These are phyloP conservation scores for Astyanax mexicanus DNA, from an alignment of 2,797 vertebrate genomes.

Conservation along the genomic window DNA sequence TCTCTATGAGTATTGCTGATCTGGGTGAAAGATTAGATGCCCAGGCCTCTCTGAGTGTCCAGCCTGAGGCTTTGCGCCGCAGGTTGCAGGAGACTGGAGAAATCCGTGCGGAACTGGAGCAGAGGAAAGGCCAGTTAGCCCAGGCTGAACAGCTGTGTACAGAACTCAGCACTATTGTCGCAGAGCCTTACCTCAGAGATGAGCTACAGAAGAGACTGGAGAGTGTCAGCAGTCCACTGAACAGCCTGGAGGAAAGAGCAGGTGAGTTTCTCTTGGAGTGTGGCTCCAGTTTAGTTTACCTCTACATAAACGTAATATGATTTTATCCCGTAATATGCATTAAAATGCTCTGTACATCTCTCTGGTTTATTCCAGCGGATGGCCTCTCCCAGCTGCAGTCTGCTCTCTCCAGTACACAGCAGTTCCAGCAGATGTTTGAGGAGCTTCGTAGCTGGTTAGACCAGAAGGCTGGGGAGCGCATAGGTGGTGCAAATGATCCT, in stretches of 20 bases:
- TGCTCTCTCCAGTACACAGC: constrained; percentile 94
- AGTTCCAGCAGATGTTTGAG: constrained; percentile 99
- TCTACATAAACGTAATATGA: background rate
- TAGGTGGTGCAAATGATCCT: constrained; percentile 69
- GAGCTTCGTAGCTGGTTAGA: constrained; percentile 94
- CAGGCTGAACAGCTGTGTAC: constrained; percentile 88
- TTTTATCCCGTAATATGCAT: background rate
- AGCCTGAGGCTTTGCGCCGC: constrained; percentile 90
- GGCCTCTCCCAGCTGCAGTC: constrained; percentile 94
- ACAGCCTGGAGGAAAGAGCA: constrained; percentile 92
- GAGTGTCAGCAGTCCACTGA: constrained; percentile 88
- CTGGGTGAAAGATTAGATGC: constrained; percentile 85
- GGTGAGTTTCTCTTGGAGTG: constrained; percentile 73
- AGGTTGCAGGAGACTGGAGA: constrained; percentile 95
- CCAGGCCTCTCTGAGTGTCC: constrained; percentile 89
- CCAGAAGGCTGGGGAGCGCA: constrained; percentile 77
- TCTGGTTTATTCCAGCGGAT: constrained; percentile 80
- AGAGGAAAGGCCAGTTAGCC: constrained; percentile 80
- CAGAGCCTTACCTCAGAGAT: constrained; percentile 95
- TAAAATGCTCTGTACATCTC: background rate
- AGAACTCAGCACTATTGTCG: constrained; percentile 90
- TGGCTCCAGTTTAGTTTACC: background rate
- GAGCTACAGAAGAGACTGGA: constrained; percentile 93
- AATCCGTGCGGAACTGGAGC: constrained; percentile 91
- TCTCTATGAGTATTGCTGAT: constrained; percentile 85